Percentiles rank a stretch among this genome's conserved stretches.
These are phyloP conservation scores for Sarcoramphus papa DNA, from an alignment of 2,797 vertebrate genomes.

Conservation along the genomic window DNA sequence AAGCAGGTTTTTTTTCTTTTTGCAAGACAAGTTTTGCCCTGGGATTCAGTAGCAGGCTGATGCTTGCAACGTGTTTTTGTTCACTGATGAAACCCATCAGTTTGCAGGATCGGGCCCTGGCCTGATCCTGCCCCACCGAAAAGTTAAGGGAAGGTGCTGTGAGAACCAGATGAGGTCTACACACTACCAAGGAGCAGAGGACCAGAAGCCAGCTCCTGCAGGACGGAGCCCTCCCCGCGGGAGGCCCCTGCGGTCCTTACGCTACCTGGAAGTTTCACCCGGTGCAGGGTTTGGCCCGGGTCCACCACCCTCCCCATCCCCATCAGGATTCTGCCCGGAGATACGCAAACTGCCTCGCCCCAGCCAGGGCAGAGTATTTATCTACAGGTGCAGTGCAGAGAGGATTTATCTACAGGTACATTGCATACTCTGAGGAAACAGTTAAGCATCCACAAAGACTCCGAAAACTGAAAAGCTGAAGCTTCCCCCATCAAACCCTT, in stretches of 20 bases:
- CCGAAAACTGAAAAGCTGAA: background rate
- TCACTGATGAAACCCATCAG: background rate
- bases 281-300: background rate
- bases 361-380: background rate
- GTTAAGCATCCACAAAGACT: background rate
- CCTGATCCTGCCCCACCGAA: background rate
- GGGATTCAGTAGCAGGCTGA: background rate
- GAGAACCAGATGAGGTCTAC: background rate
- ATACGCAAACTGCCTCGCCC: accelerated
- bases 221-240: background rate
- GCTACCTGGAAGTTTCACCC: background rate
- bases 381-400: background rate
- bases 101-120: background rate
- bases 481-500: background rate
- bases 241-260: background rate
- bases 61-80: background rate
- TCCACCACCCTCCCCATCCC: background rate
- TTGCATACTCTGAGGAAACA: background rate
- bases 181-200: accelerated
- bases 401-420: background rate
- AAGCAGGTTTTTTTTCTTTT: background rate
- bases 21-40: background rate
- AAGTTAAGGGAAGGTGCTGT: background rate
- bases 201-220: background rate
- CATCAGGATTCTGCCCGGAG: accelerated